Evolutionary conservation across 2,797 vertebrate species (phyloP).

Genomic region (Triplophysa bombifrons): DNA sequence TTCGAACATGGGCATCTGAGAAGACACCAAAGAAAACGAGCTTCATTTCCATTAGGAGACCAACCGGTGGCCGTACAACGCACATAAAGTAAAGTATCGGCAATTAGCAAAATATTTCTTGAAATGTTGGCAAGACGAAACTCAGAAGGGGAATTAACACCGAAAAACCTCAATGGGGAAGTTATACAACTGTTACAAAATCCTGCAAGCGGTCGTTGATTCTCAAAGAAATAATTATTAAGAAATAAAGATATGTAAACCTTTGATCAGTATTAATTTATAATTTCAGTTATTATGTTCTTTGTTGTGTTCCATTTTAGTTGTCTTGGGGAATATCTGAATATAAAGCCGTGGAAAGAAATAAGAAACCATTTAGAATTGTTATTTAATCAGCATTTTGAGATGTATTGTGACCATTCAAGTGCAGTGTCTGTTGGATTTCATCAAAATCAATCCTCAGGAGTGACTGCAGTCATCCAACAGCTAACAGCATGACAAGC

Average conservation of each 20-base stretch:
- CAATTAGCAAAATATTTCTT: constrained; percentile 54
- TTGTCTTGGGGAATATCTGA: background rate
- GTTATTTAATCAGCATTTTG: too few species aligned
- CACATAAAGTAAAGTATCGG: constrained; percentile 39
- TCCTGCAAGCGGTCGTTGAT: background rate
- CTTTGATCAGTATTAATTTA: background rate
- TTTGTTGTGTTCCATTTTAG: background rate
- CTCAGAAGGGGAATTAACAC: constrained; percentile 42
- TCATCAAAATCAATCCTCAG: too few species aligned
- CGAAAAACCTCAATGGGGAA: constrained; percentile 22
- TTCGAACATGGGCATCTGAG: constrained; percentile 36
- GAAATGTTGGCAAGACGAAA: constrained; percentile 44
- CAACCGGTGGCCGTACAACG: constrained; percentile 41
- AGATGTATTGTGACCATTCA: too few species aligned
- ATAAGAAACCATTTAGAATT: too few species aligned
- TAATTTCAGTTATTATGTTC: background rate
- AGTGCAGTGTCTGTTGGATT: too few species aligned
- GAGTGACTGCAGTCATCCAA: too few species aligned
- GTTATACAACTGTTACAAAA: constrained; percentile 7
- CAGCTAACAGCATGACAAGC: too few species aligned
- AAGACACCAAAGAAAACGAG: constrained; percentile 40
- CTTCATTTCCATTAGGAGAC: constrained; percentile 35
- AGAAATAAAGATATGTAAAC: background rate
- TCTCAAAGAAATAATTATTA: background rate
- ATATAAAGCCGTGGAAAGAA: too few species aligned